Conservation (phyloP, 2,113 vertebrate genomes). For the Salvelinus alpinus region DNA sequence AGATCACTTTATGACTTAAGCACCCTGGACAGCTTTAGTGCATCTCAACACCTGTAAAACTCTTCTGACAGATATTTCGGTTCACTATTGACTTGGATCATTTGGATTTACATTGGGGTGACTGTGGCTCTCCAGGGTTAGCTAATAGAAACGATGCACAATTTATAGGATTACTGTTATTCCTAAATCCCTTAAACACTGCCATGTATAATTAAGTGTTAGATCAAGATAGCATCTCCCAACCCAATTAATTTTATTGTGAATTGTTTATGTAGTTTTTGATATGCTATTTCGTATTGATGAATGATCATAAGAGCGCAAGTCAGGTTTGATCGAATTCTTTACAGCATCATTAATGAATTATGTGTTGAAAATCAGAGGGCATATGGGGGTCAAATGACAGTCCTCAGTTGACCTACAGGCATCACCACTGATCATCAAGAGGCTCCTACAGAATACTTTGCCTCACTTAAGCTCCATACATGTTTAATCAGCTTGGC, state of each 20-base stretch:
- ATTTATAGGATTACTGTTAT: neutral
- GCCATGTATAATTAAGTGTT: neutral
- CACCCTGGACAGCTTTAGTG: too few relatives aligned
- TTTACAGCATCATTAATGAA: neutral
- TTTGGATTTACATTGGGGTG: neutral
- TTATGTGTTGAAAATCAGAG: neutral
- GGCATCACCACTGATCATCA: slow-evolving; percentile 15
- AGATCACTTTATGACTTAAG: too few relatives aligned
- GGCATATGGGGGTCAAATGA: slow-evolving; percentile 38
- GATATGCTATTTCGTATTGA: neutral
- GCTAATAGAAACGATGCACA: neutral
- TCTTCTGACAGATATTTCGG: too few relatives aligned
- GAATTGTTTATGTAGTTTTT: neutral
- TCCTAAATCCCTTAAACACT: neutral
- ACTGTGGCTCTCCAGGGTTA: neutral
- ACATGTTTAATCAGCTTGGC: slow-evolving; percentile 64
- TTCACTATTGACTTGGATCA: too few relatives aligned
- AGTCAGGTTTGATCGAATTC: neutral
- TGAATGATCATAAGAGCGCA: neutral
- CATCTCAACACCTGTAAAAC: too few relatives aligned
- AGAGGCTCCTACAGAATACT: slow-evolving; percentile 26
- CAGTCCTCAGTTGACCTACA: slow-evolving; percentile 43
- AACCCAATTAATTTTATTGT: neutral
- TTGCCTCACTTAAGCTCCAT: slow-evolving; percentile 55
- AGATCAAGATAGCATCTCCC: neutral